Percentiles rank a stretch among this genome's conserved stretches.
Evolutionary conservation across 2,888 invertebrate species (phyloP).

Genomic region (Unio pictorum): DNA sequence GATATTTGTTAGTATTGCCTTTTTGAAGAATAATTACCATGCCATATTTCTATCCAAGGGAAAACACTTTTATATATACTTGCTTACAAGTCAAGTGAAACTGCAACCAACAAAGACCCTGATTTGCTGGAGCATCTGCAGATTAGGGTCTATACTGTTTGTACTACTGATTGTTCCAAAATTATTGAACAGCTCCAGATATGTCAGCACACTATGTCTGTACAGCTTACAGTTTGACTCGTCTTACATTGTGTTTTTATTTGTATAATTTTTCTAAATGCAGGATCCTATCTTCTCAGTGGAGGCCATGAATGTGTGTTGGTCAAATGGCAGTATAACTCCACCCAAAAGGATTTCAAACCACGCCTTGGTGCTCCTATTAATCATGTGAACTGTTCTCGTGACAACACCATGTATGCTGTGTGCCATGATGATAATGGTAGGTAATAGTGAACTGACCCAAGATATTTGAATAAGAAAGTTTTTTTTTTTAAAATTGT

Average conservation of each 20-base stretch:
- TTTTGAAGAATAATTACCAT: neutral
- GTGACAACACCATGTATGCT: conserved; percentile 78
- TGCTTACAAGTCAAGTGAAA: too few species aligned
- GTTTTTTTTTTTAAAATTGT: too few species aligned
- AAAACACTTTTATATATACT: too few species aligned
- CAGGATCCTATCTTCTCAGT: conserved; percentile 81
- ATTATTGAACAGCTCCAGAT: too few species aligned
- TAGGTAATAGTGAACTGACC: conserved; percentile 47
- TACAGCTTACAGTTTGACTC: too few species aligned
- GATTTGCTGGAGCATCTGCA: too few species aligned
- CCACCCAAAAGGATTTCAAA: conserved; percentile 74
- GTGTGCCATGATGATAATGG: conserved; percentile 81
- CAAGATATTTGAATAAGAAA: too few species aligned
- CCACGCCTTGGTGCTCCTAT: conserved; percentile 83
- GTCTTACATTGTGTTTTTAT: conserved; percentile 6
- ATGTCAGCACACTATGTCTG: too few species aligned
- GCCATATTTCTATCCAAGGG: too few species aligned
- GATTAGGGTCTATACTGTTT: too few species aligned
- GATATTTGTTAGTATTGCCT: neutral
- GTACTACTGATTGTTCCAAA: too few species aligned
- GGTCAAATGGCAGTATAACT: conserved; percentile 80
- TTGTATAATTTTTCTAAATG: conserved; percentile 9
- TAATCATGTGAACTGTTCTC: conserved; percentile 77
- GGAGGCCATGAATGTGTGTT: conserved; percentile 86
- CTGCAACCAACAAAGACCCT: too few species aligned